Evolutionary conservation across 2,797 vertebrate genomes (phyloP), one percentile per base, ranked within the genome.

Genomic region (Mallotus villosus): DNA sequence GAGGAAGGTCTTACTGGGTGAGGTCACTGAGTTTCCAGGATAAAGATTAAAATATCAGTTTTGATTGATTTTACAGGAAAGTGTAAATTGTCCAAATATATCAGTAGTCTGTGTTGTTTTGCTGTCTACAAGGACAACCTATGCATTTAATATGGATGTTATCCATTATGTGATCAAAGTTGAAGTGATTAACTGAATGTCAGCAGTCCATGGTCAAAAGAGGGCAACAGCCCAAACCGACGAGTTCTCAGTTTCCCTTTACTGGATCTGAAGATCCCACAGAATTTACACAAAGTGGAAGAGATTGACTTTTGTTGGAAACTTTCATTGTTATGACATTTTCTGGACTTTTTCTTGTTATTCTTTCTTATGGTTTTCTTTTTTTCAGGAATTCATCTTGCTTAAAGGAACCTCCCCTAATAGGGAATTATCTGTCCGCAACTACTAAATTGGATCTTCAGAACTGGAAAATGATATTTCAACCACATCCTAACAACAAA

Each of bases 401-500:
- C 53, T 74, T 67, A 34, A 67, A 79, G 71, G 69, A 81, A 49
- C 63, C 81, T 70, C 75, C 74, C 74, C 11, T 46, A 46, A 46
- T 14, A 46, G 12, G 11, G 70, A 83, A 87, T 74, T 81, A 77
- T 74, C 84, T 86, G 85, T 73, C 37, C 27, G 51, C 22, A 59
- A 88, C 86, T 77, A 14, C 87, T 74, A 78, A 79, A 73, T 75
- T 53, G 21, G 67, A 76, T 77, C 78, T 82, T 63, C 49, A 68
- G 80, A 79, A 73, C 75, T 17, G 27, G 72, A 78, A 80, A 85
- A 82, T 85, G 80, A 84, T 80, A 78, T 91, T 90, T 85, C 83
- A 83, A 81, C 88, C 88, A 79, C 88, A 92, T 87, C 80, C 83
- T 78, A 77, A 85, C 84, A 88, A 90, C 84, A 90, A 90, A 90